phyloP scores from a whole-genome alignment of 2,113 vertebrate genomes.

The Anguilla japonica region DNA sequence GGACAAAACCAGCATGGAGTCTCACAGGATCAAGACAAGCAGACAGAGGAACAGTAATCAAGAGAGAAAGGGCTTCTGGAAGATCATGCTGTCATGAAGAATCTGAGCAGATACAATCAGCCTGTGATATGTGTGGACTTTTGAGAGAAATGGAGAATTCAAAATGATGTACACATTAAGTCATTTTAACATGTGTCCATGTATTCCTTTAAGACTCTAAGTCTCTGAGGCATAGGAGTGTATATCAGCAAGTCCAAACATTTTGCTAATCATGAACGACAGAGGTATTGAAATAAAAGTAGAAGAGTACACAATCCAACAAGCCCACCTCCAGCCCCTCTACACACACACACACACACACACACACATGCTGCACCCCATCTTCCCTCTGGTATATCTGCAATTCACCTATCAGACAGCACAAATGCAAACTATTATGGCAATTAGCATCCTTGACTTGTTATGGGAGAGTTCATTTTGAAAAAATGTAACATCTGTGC shows the following conservation, averaged over 20 bases:
- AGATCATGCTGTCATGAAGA: not conserved
- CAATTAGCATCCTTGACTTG: slow-evolving; percentile 12
- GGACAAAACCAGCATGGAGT: slow-evolving; percentile 1
- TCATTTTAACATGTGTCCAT: no score
- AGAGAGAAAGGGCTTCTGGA: not conserved
- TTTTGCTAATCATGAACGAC: not conserved
- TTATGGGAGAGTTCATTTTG: slow-evolving; percentile 23
- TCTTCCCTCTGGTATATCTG: not conserved
- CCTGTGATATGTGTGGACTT: not conserved
- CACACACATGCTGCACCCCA: not conserved
- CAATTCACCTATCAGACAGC: not conserved
- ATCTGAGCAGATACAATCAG: not conserved
- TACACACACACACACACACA: not conserved
- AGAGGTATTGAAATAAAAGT: not conserved
- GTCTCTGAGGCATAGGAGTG: not conserved
- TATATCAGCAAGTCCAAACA: not conserved
- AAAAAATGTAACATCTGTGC: not conserved
- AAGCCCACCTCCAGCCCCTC: no score
- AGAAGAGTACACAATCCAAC: not conserved
- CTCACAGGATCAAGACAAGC: not conserved
- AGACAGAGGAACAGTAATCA: not conserved
- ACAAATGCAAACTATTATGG: slow-evolving; percentile 14
- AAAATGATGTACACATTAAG: no score
- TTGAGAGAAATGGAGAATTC: no score
- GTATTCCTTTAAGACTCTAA: not conserved